Percentiles rank a stretch among this genome's conserved stretches.
These are phyloP conservation scores for Virgularia gustaviana DNA, from an alignment of 92 coral and sea anemone species.

Conservation along the genomic window DNA sequence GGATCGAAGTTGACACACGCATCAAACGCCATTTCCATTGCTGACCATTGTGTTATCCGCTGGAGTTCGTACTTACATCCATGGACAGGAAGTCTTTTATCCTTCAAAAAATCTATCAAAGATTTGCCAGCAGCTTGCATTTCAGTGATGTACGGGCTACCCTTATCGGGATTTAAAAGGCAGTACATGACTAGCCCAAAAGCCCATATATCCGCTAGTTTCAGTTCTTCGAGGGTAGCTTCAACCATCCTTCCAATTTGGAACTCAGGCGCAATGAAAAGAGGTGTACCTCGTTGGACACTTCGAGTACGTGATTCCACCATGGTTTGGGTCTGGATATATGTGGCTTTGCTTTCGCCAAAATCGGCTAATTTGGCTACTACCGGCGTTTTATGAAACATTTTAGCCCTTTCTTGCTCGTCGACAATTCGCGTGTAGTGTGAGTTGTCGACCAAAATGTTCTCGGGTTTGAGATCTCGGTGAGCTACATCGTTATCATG, in stretches of 20 bases:
- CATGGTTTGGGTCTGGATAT: slow-evolving; percentile 13
- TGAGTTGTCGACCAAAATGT: slow-evolving; percentile 4
- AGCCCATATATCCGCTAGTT: slow-evolving; percentile 22
- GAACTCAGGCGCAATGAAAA: slow-evolving; percentile 16
- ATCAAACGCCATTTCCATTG: background rate
- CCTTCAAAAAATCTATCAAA: background rate
- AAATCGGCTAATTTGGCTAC: slow-evolving; percentile 7
- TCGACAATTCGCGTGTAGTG: background rate
- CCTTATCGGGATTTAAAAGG: slow-evolving; percentile 18
- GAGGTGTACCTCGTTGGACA: slow-evolving; percentile 22
- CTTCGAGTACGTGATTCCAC: background rate
- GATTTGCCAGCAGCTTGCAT: background rate
- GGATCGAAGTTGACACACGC: slow-evolving; percentile 18
- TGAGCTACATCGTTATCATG: background rate
- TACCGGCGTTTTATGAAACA: background rate
- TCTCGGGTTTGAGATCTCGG: slow-evolving; percentile 9
- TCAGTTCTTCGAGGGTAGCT: slow-evolving; percentile 5
- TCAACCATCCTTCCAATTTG: background rate
- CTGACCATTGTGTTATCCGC: background rate
- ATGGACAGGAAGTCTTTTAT: slow-evolving; percentile 1
- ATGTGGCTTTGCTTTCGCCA: slow-evolving; percentile 15
- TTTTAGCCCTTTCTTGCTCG: background rate
- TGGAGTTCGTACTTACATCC: slow-evolving; percentile 4
- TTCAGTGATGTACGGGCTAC: background rate
- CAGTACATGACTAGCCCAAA: slow-evolving; percentile 19